Base-by-base conservation (phyloP, 2,797 vertebrate genomes). In the Enteromius mattozi region DNA sequence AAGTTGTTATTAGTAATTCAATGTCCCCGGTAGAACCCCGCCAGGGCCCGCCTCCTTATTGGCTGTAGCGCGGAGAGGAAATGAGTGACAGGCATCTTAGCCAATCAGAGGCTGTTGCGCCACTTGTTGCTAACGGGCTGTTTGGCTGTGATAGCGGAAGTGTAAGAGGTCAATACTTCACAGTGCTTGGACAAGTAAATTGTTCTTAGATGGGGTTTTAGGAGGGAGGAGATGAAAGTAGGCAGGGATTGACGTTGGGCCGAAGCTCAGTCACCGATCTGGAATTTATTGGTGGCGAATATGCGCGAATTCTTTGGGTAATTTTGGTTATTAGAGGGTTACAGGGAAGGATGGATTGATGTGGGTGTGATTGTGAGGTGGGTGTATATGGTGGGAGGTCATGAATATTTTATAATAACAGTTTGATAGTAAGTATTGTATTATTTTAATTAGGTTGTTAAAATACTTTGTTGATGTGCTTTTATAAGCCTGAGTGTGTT, bases 101-200 rank as follows among this genome's bases (percentile, higher is more conserved):
- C 33, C 83, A 85, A 91, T 93, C 94, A 85, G 81, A 90, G 86
- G 87, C 63, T 27, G 85, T 90, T 93, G 93, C 93, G 88, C 93
- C 94, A 96, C 95, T 95, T 96, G 95, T 96, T 96, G 95, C 95
- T 94, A 96, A 93, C 94, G 94, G 93, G 93, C 94, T 95, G 93
- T 92, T 92, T 92, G 93, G 92, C 87, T 92, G 90, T 91, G 89
- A 91, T 86, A 86, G 91, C 94, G 95, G 94, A 95, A 95, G 94
- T 94, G 83, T 82, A 82, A 78, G 77, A 89, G 87, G 88, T 90
- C 85, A 88, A 85, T 81, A 92, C 91, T 92, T 91, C 88, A 88
- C 84, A 87, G 84, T 81, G 87, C 82, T 77, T 87, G 75, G 85
- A 72, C 88, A 81, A 86, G 81, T 86, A 71, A 72, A 75, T 75